Evolutionary conservation across 2,113 vertebrate species (phyloP), one percentile per base, ranked within the genome.

Genomic region (Acanthisitta chloris): DNA sequence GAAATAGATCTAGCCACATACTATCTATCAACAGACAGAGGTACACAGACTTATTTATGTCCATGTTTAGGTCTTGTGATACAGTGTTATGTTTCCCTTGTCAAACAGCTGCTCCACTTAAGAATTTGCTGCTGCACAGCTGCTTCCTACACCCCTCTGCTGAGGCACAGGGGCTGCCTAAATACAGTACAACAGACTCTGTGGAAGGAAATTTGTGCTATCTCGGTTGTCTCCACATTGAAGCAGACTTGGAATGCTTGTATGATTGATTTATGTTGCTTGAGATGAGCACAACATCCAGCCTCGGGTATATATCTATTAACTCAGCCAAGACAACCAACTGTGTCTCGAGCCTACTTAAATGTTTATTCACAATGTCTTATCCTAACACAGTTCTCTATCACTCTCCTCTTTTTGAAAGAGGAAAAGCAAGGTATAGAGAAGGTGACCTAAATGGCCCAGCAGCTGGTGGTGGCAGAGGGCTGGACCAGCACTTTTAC

Each of bases 61-160:
- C 66, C 45, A 61, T 4, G 26, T 86, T 82, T 86, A 88, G 74
- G 74, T 40, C 78, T 58, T 43, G 48, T 55, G 70, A 83, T 26
- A 54, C 23, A 82, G 78, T 40, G 77, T 95, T 69, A 77, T 36
- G n/a, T 72, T 93, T 76, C 79, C 28, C 62, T 58, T 51, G 61
- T 67, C 52, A 71, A 92, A 91, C 81, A 96, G 85, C 94, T 90
- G 96, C 55, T 49, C 51, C 2, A 2, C 25, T 90, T 17, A 71
- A 51, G 65, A 94, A 93, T 79, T 71, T 78, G 71, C 88, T 94
- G 67, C 85, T 90, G 74, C 88, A 92, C 95, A 96, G 94, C 92
- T 96, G 95, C 85, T 86, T 94, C 88, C 79, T 73, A 71, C 79
- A 31, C n/a, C 31, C 74, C 45, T 90, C 62, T 46, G 45, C 62